Evolutionary conservation across 2,113 vertebrate species (phyloP).

Genomic region (Phylloscopus trochiloides): DNA sequence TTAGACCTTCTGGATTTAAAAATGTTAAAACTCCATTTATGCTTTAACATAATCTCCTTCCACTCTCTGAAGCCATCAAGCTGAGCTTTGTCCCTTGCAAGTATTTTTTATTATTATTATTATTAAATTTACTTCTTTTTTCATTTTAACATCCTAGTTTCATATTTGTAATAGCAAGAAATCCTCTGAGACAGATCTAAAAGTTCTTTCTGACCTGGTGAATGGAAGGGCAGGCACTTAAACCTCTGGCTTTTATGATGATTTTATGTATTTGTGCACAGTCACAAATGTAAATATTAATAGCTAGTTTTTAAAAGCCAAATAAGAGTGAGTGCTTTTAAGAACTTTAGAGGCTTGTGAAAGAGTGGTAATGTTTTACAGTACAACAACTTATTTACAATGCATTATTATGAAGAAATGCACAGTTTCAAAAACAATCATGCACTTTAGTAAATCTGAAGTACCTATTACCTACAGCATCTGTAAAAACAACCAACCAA

Average conservation of each 20-base stretch:
- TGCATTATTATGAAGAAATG: slow-evolving; percentile 57
- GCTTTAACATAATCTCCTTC: slow-evolving; percentile 94
- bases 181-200: slow-evolving; percentile 73
- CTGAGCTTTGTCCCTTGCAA: slow-evolving; percentile 77
- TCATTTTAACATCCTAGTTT: slow-evolving; percentile 68
- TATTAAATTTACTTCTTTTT: slow-evolving; percentile 79
- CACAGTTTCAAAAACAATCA: slow-evolving; percentile 46
- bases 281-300: slow-evolving; percentile 69
- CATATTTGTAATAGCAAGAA: slow-evolving; percentile 76
- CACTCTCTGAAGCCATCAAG: slow-evolving; percentile 82
- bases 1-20: slow-evolving; percentile 93
- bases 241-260: slow-evolving; percentile 68
- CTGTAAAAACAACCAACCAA: background rate
- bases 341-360: slow-evolving; percentile 64
- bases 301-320: slow-evolving; percentile 68
- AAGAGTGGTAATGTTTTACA: slow-evolving; percentile 16
- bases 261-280: slow-evolving; percentile 71
- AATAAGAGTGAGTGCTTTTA: slow-evolving; percentile 74
- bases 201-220: slow-evolving; percentile 66
- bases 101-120: slow-evolving; percentile 67
- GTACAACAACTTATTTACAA: slow-evolving; percentile 45
- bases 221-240: slow-evolving; percentile 41
- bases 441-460: slow-evolving; percentile 28
- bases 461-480: slow-evolving; percentile 27
- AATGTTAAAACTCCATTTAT: slow-evolving; percentile 94